phyloP scores from a whole-genome alignment of 1,140 invertebrate genomes.

The Orius insidiosus region DNA sequence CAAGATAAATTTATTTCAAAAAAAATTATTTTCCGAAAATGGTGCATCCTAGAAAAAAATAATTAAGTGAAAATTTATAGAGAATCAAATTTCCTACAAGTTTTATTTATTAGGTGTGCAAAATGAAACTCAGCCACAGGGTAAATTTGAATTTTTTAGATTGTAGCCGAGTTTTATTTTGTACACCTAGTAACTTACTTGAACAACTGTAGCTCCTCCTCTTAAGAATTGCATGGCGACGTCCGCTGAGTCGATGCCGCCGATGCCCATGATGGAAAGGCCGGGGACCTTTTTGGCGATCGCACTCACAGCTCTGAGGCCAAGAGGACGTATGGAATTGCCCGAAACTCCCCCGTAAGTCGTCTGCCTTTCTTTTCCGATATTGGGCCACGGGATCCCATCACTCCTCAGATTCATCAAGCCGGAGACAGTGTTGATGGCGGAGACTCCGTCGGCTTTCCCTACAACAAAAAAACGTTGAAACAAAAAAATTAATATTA shows the following conservation, averaged over 20 bases:
- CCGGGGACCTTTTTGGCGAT: constrained; percentile 67
- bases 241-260: constrained; percentile 92
- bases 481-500: not conserved
- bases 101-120: too few relatives aligned
- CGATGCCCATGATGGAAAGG: constrained; percentile 87
- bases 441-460: constrained; percentile 83
- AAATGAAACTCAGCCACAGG: too few relatives aligned
- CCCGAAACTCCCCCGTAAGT: constrained; percentile 95
- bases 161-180: too few relatives aligned
- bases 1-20: too few relatives aligned
- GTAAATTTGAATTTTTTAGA: too few relatives aligned
- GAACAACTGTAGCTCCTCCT: constrained; percentile 76
- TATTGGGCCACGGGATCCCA: constrained; percentile 74
- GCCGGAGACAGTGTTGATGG: constrained; percentile 90
- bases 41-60: too few relatives aligned
- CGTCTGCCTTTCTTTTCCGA: constrained; percentile 64
- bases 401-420: constrained; percentile 74
- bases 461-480: constrained; percentile 34
- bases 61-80: too few relatives aligned
- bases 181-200: too few relatives aligned
- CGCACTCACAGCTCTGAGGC: constrained; percentile 70
- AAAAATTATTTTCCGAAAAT: too few relatives aligned
- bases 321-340: constrained; percentile 87
- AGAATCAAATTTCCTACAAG: too few relatives aligned
- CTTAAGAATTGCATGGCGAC: constrained; percentile 82